Evolutionary conservation across 2,113 vertebrate genomes (phyloP), one percentile per base, ranked within the genome.

Genomic region (Misgurnus anguillicaudatus): DNA sequence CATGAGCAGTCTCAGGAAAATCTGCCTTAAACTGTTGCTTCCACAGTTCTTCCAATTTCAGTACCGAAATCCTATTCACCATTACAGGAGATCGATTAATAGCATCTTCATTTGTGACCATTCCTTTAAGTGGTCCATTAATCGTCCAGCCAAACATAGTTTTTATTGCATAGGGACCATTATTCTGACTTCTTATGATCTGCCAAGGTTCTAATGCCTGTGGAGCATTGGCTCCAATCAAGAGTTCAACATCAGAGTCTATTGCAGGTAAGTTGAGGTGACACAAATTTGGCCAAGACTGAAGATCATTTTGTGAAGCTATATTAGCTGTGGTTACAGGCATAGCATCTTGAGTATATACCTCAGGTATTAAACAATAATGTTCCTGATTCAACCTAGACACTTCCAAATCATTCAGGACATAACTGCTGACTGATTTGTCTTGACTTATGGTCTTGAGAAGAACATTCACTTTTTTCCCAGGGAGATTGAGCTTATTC

Each of bases 21-120:
- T 79, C 55, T 3, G 6, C 36, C n/a, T 73, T 65, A 13, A 71
- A 65, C 47, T 73, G 75, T 38, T 65, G 67, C 36, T 36, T 73
- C 41, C 39, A 65, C 17, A 82, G 19, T 1, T 68, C 51, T 3
- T 74, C 69, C 17, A 81, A 53, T 3, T 55, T 76, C 61, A 63
- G 4, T 8, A 38, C 36, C 0, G 3, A 36, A 65, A 65, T 39
- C 13, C 36, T 63, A 17, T 63, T 63, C 61, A n/a, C 61, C 14
- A 31, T 63, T 31, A 39, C 14, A 17, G 0, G 1, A n/a, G 1
- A 0, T 17, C 8, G 7, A 5, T 64, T 11, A n/a, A 2, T 38
- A 42, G 17, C 9, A 19, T 65, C 14, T 41, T 7, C 38, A 39
- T 64, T 41, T 1, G 4, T 65, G 9, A 1, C 1, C 9, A 42